These are phyloP conservation scores for Spodoptera exigua DNA, from an alignment of 2,888 invertebrate genomes.

Conservation along the genomic window DNA sequence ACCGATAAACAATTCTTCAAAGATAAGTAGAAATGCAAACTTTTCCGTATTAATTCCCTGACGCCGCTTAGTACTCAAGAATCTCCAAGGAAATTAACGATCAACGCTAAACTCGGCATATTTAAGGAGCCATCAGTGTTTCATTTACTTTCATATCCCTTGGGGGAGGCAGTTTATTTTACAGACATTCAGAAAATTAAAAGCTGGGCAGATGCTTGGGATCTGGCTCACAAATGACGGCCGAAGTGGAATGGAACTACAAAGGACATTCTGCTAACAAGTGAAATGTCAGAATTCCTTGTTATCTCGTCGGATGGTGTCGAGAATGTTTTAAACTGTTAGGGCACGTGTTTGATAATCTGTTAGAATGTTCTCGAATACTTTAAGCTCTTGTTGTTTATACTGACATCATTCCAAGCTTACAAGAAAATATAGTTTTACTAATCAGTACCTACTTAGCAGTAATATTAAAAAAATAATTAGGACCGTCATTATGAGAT, in stretches of 20 bases:
- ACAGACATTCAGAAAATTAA: slow-evolving; percentile 70
- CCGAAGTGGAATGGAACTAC: slow-evolving; percentile 56
- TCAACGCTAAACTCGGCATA: slow-evolving; percentile 69
- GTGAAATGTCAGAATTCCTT: slow-evolving; percentile 64
- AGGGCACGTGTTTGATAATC: slow-evolving; percentile 16
- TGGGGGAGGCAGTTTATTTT: slow-evolving; percentile 63
- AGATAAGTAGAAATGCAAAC: slow-evolving; percentile 43
- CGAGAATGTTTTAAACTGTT: slow-evolving; percentile 61
- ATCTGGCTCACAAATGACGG: slow-evolving; percentile 52
- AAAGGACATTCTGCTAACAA: slow-evolving; percentile 60
- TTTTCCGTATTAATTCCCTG: slow-evolving; percentile 60
- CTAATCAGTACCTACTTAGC: too few relatives aligned
- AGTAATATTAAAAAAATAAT: too few relatives aligned
- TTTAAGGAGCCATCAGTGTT: slow-evolving; percentile 71
- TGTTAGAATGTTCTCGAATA: background rate
- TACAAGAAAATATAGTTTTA: too few relatives aligned
- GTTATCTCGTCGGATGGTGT: slow-evolving; percentile 62
- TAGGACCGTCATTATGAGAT: too few relatives aligned
- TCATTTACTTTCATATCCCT: slow-evolving; percentile 69
- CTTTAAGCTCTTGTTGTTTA: too few relatives aligned
- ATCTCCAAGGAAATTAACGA: slow-evolving; percentile 75
- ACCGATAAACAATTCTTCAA: slow-evolving; percentile 45
- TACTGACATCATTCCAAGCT: too few relatives aligned
- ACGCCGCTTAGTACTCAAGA: slow-evolving; percentile 62
- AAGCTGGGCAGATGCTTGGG: slow-evolving; percentile 62